phyloP scores from a whole-genome alignment of 2,888 invertebrate species.

The Monochamus alternatus region DNA sequence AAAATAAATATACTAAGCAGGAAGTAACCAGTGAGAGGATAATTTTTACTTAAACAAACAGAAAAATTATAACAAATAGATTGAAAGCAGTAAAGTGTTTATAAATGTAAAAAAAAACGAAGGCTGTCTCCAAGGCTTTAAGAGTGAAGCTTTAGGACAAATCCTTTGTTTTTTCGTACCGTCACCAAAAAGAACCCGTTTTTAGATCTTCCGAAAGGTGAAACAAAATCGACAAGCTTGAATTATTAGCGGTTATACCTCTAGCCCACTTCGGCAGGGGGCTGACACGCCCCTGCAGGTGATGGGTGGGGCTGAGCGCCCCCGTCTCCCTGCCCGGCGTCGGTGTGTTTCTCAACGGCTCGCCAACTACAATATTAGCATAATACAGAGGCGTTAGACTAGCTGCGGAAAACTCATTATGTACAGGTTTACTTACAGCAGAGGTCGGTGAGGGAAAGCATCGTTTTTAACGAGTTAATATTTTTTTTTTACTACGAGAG shows the following conservation, averaged over 20 bases:
- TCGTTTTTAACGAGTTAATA: background rate
- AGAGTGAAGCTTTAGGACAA: background rate
- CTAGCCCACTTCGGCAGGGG: conserved; percentile 76
- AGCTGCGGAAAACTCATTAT: conserved; percentile 43
- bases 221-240: conserved; percentile 7
- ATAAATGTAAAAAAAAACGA: background rate
- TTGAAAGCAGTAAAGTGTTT: background rate
- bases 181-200: background rate
- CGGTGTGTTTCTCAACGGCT: conserved; percentile 73
- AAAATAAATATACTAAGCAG: background rate
- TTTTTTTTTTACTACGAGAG: background rate
- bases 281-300: conserved; percentile 71
- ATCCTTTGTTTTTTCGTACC: background rate
- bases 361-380: conserved; percentile 71
- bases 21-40: too few relatives aligned
- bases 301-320: conserved; percentile 70
- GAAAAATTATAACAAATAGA: too few relatives aligned
- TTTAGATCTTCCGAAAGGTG: background rate
- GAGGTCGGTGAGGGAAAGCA: conserved; percentile 35
- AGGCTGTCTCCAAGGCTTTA: background rate
- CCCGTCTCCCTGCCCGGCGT: conserved; percentile 70
- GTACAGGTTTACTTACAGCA: conserved; percentile 38
- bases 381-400: conserved; percentile 37
- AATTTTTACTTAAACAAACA: too few relatives aligned
- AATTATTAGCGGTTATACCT: conserved; percentile 69